Percentiles rank a stretch among this genome's conserved stretches.
Conservation (phyloP, 2,113 vertebrate species). For the Perca fluviatilis region DNA sequence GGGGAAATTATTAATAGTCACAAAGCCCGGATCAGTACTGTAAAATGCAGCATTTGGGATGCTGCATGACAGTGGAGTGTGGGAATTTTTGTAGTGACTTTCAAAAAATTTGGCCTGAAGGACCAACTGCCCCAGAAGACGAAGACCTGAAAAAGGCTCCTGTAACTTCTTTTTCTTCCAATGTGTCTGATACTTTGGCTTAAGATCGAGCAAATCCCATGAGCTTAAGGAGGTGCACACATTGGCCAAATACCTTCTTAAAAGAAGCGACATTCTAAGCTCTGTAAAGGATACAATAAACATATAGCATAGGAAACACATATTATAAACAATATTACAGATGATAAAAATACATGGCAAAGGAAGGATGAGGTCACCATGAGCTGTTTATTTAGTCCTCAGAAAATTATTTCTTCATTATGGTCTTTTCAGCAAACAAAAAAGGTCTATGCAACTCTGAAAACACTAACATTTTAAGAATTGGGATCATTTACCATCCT, state of each 20-base stretch:
- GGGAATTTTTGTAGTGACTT: neutral
- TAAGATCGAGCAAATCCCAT: neutral
- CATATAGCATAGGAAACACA: neutral
- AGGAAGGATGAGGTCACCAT: neutral
- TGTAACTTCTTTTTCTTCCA: neutral
- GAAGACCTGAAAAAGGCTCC: neutral
- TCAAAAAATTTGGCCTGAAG: neutral
- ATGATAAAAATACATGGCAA: neutral
- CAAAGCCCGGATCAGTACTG: neutral
- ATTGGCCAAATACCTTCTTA: neutral
- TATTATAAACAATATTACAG: neutral
- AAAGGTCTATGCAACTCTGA: neutral
- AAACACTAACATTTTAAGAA: neutral
- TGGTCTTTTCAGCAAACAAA: neutral
- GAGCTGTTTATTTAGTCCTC: neutral
- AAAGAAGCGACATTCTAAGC: neutral
- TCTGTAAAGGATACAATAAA: neutral
- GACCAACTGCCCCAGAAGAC: neutral
- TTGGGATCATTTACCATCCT: neutral
- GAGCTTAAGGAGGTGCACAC: neutral
- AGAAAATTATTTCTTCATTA: neutral
- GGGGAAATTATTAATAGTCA: conserved; percentile 39
- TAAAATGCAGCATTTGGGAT: conserved; percentile 13
- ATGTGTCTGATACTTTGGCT: neutral
- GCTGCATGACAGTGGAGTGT: neutral